A percentile compares a stretch with the other conserved stretches of the same genome.
Conservation (phyloP, 2,113 vertebrate genomes). For the Pelecanus crispus region DNA sequence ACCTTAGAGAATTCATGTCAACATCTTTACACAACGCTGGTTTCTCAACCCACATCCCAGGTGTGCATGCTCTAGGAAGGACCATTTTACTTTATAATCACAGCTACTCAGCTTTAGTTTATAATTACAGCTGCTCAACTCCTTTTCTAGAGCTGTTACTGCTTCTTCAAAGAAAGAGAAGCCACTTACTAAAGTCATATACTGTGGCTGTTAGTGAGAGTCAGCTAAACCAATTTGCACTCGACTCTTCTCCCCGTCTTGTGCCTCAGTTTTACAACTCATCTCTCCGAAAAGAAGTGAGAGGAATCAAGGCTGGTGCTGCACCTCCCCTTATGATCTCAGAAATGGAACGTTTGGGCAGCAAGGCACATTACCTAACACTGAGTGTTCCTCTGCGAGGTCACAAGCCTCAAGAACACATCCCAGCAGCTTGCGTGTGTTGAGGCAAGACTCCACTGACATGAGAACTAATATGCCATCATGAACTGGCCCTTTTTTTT, state of each 20-base stretch:
- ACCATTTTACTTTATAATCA: neutral
- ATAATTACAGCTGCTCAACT: neutral
- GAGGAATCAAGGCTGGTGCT: neutral
- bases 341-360: constrained; percentile 9
- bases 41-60: neutral
- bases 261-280: neutral
- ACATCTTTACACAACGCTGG: neutral
- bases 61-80: neutral
- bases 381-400: neutral
- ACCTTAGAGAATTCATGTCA: neutral
- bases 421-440: neutral
- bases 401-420: neutral
- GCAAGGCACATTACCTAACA: neutral
- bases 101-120: neutral
- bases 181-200: accelerated
- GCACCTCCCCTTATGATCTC: constrained; percentile 21
- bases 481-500: neutral
- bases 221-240: neutral
- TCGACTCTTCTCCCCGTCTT: neutral
- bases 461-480: neutral
- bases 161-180: neutral
- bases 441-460: neutral
- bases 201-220: neutral
- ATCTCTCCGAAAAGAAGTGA: neutral
- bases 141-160: neutral